Base-by-base conservation (phyloP, 2,797 vertebrate species). In the Fistularia commersonii region DNA sequence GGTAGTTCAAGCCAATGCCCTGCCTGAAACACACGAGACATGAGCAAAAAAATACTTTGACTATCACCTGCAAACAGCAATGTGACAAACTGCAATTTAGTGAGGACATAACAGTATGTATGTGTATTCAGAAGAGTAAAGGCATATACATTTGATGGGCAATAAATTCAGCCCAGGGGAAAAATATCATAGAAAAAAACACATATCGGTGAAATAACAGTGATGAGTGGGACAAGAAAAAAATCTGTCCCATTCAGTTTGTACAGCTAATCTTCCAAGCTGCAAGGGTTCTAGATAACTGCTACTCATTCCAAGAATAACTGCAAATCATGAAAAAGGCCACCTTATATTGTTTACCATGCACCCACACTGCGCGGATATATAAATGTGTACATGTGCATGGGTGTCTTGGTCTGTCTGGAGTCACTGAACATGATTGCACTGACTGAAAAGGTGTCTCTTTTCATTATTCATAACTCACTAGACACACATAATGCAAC, bases 1-100 rank as follows among this genome's bases (percentile, higher is more conserved):
- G 87, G 61, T 90, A 93, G 51, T 90, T 81, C 0, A 92, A 88
- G 14, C 92, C 92, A 45, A 93, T 90, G 53, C 88, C 91, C 41
- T 92, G 93, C 61, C 96, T 98, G 70, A 43, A 75, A 72, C 36
- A 54, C 55, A 54, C 8, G 44, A 41, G 3, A 14, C 31, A 8
- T 10, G 11, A 8, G 11, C 37, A 38, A 9, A 38, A 9, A 38
- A 9, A 38, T 9, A 38, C 37, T 10, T 11, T 10, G 5, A 6
- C 37, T 10, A 9, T 10, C 37, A 38, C 37, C 9, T 33, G 11
- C 11, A 38, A 11, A 43, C 41, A 43, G 8, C 39, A 40, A 11
- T 5, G 11, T n/a, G n/a, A n/a, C 13, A 12, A 48, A 37, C 13
- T 23, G 23, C 23, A 23, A 23, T 23, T 23, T 23, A 23, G 2